Conservation (phyloP, 2,113 vertebrate species). For the Ahaetulla prasina region DNA sequence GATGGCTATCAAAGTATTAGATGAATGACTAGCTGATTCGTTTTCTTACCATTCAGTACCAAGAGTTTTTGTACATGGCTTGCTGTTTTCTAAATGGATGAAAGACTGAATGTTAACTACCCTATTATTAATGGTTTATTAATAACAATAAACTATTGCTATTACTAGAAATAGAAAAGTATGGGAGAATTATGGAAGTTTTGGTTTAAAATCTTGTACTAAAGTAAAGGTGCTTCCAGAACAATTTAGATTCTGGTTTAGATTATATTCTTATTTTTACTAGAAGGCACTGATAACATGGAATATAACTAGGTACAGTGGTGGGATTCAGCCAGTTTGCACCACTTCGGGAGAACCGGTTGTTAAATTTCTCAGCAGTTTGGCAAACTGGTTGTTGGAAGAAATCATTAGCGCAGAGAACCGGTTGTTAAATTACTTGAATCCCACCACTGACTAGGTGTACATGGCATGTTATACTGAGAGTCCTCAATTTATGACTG, state of each 20-base stretch:
- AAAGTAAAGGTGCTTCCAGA: neutral
- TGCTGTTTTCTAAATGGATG: neutral
- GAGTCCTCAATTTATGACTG: no score
- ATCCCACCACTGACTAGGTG: no score
- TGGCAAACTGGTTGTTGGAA: no score
- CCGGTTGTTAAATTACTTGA: no score
- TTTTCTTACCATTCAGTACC: neutral
- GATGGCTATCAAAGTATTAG: neutral
- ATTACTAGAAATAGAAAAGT: neutral
- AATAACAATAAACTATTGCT: neutral
- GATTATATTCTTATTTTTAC: neutral
- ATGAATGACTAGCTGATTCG: neutral
- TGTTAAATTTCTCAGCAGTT: no score
- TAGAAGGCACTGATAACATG: neutral
- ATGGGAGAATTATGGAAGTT: neutral
- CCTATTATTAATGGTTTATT: neutral
- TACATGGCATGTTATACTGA: neutral
- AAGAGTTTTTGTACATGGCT: neutral
- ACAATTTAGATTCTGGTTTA: neutral
- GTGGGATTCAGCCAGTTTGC: no score
- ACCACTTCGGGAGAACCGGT: no score
- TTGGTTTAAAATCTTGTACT: neutral
- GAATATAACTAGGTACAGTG: neutral
- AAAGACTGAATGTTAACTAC: neutral
- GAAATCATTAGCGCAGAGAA: no score